phyloP scores from a whole-genome alignment of 2,797 vertebrate genomes.

The Cirrhinus mrigala region DNA sequence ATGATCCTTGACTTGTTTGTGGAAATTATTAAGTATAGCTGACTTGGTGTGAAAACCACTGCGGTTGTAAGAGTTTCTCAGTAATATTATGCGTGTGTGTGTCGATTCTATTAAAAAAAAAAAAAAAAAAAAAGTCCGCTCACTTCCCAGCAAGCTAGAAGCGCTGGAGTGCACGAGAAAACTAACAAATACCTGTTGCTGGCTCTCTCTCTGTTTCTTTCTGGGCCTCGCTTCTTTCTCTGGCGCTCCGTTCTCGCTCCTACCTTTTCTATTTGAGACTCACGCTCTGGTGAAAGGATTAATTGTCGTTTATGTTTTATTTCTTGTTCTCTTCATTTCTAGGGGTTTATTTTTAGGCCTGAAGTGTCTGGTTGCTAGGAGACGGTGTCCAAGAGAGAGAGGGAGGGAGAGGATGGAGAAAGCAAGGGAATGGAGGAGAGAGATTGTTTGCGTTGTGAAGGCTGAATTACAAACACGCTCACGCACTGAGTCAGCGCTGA shows the following conservation, averaged over 20 bases:
- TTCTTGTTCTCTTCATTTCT: slow-evolving; percentile 84
- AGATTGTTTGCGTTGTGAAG: slow-evolving; percentile 80
- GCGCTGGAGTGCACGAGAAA: slow-evolving; percentile 10
- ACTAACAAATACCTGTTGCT: slow-evolving; percentile 82
- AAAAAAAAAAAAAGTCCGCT: slow-evolving; percentile 34
- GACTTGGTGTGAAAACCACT: background rate
- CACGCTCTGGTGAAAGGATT: slow-evolving; percentile 79
- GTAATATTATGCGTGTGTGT: background rate
- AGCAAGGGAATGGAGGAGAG: slow-evolving; percentile 61
- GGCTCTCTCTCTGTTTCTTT: slow-evolving; percentile 48
- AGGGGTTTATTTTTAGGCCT: slow-evolving; percentile 84
- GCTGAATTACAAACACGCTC: slow-evolving; percentile 83
- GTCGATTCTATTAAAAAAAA: background rate
- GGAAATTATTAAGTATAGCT: background rate
- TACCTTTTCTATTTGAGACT: slow-evolving; percentile 77
- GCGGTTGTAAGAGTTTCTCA: slow-evolving; percentile 1
- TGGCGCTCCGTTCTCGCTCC: slow-evolving; percentile 58
- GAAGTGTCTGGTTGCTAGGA: slow-evolving; percentile 88
- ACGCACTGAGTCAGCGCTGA: slow-evolving; percentile 81
- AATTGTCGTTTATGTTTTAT: slow-evolving; percentile 83
- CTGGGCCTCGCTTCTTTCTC: slow-evolving; percentile 24
- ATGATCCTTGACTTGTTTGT: background rate
- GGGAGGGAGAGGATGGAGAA: slow-evolving; percentile 63
- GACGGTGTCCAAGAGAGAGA: slow-evolving; percentile 73
- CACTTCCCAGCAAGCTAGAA: slow-evolving; percentile 49